Percentiles rank a stretch among this genome's conserved stretches.
phyloP scores from a whole-genome alignment of 1,140 invertebrate species.

The Cecropterus lyciades region DNA sequence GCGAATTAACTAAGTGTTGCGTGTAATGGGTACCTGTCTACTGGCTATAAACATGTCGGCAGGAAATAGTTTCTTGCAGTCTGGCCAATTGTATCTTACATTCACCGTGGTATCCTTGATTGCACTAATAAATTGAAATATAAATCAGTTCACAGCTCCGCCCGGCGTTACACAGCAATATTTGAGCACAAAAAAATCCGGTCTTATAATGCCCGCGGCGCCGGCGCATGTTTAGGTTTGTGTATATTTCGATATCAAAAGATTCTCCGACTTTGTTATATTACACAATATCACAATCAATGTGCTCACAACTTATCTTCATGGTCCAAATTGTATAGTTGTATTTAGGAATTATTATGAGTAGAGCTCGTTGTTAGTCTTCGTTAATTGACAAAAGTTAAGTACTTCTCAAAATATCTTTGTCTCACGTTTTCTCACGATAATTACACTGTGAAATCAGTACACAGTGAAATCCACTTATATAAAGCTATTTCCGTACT shows the following conservation, averaged over 20 bases:
- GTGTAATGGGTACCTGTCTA: slow-evolving; percentile 28
- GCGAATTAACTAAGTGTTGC: slow-evolving; percentile 34
- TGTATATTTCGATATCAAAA: no score
- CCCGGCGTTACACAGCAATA: slow-evolving; percentile 14
- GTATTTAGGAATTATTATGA: no score
- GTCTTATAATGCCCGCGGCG: background rate
- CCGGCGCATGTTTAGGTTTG: no score
- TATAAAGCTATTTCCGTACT: slow-evolving; percentile 10
- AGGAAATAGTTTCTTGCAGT: slow-evolving; percentile 29
- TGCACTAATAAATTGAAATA: slow-evolving; percentile 37
- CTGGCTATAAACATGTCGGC: slow-evolving; percentile 28
- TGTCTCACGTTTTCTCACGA: slow-evolving; percentile 9
- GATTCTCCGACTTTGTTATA: no score
- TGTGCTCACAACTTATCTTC: no score
- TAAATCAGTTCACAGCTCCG: slow-evolving; percentile 26
- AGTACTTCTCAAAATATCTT: slow-evolving; percentile 11
- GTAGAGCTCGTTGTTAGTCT: background rate
- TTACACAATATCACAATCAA: no score
- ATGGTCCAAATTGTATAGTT: no score
- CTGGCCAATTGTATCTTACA: slow-evolving; percentile 30
- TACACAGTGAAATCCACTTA: slow-evolving; percentile 7
- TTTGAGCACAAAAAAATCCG: slow-evolving; percentile 19
- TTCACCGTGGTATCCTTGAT: slow-evolving; percentile 38
- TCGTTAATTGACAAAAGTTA: slow-evolving; percentile 7
- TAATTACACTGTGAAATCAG: slow-evolving; percentile 14